Conservation (phyloP, 2,888 invertebrate species). For the Octodonta nipae region DNA sequence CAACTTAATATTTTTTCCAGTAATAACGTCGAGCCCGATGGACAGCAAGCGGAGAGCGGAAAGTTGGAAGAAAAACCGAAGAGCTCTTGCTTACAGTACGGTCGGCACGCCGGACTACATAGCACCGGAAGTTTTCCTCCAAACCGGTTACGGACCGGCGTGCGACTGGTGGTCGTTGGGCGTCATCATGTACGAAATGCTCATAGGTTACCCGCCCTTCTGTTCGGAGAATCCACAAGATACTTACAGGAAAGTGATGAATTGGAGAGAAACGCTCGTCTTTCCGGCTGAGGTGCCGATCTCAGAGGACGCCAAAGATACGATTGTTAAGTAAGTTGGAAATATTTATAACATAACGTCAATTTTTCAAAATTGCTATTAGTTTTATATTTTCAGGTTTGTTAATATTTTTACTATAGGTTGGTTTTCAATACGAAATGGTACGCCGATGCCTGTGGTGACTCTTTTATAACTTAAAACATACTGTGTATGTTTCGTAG, state of each 20-base stretch:
- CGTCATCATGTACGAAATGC: constrained; percentile 99
- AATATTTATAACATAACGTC: too few relatives aligned
- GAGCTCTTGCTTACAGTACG: constrained; percentile 86
- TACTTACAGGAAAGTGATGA: constrained; percentile 96
- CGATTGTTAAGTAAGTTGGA: constrained; percentile 53
- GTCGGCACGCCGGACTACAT: constrained; percentile 99
- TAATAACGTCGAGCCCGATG: constrained; percentile 62
- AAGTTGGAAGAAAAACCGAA: constrained; percentile 96
- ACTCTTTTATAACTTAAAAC: too few relatives aligned
- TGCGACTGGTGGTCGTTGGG: constrained; percentile 99
- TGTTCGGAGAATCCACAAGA: constrained; percentile 98
- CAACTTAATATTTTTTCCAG: constrained; percentile 29
- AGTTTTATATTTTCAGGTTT: too few relatives aligned
- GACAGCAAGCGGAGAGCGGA: constrained; percentile 96
- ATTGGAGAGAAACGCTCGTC: constrained; percentile 94
- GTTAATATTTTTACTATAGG: too few relatives aligned
- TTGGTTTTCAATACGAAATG: too few relatives aligned
- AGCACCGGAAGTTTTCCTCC: constrained; percentile 96
- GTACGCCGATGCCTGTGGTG: too few relatives aligned
- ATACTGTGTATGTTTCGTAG: too few relatives aligned
- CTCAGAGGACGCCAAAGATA: constrained; percentile 91
- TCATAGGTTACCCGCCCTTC: constrained; percentile 99
- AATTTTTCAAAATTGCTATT: too few relatives aligned
- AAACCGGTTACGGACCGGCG: constrained; percentile 93
- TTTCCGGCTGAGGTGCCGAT: constrained; percentile 99